These are phyloP conservation scores for Anser brachyrhynchus DNA, from an alignment of 2,113 vertebrate genomes.

Conservation along the genomic window DNA sequence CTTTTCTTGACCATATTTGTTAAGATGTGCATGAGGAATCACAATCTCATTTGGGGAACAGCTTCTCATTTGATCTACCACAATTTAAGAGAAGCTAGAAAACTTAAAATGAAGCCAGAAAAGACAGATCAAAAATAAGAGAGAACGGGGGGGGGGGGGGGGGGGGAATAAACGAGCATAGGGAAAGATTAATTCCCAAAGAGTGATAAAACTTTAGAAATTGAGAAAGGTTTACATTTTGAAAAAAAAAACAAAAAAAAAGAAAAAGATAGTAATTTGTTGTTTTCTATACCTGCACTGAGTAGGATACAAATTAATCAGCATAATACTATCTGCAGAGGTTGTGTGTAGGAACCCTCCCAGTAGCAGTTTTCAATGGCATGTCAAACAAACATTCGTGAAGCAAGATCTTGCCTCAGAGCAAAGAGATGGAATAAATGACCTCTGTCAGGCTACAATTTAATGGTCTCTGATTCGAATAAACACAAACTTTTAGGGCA, in stretches of 20 bases:
- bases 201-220: neutral
- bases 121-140: neutral
- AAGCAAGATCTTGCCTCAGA: neutral
- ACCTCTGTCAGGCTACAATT: neutral
- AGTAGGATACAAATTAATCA: neutral
- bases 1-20: neutral
- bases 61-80: neutral
- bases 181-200: neutral
- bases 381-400: neutral
- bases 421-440: neutral
- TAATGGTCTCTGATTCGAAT: neutral
- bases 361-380: neutral
- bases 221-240: neutral
- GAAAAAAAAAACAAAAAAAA: neutral
- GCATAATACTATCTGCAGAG: neutral
- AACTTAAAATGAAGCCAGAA: neutral
- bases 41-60: neutral
- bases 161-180: neutral
- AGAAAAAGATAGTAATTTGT: neutral
- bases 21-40: neutral
- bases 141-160: too few relatives aligned
- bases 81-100: neutral
- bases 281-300: neutral
- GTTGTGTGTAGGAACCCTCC: neutral
- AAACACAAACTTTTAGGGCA: neutral